Percentiles rank a stretch among this genome's conserved stretches.
These are phyloP conservation scores for Callosobruchus maculatus DNA, from an alignment of 2,888 invertebrate genomes.

Conservation along the genomic window DNA sequence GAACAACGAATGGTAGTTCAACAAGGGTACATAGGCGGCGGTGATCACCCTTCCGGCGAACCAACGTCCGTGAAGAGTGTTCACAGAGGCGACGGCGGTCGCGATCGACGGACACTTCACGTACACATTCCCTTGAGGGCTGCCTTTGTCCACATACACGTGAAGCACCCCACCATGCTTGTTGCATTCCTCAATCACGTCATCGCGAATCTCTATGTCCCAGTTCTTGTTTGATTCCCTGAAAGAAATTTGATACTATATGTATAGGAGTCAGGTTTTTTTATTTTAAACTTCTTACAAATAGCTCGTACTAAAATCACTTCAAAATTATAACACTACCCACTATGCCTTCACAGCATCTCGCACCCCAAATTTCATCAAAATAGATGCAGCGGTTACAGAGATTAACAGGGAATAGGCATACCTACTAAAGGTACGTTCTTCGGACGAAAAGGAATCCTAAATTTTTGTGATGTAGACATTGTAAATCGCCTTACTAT, in stretches of 20 bases:
- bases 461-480: too few species aligned
- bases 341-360: too few species aligned
- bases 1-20: slow-evolving; percentile 96
- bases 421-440: too few species aligned
- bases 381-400: too few species aligned
- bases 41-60: slow-evolving; percentile 97
- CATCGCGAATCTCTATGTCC: slow-evolving; percentile 93
- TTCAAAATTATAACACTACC: too few species aligned
- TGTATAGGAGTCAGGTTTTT: too few species aligned
- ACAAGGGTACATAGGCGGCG: slow-evolving; percentile 95
- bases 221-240: slow-evolving; percentile 70
- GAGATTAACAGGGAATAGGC: too few species aligned
- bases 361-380: too few species aligned
- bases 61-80: slow-evolving; percentile 95
- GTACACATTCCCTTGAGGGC: slow-evolving; percentile 93
- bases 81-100: slow-evolving; percentile 94
- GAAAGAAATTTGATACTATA: slow-evolving; percentile 61
- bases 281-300: too few species aligned
- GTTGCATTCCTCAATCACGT: slow-evolving; percentile 97
- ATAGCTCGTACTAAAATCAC: too few species aligned
- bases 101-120: slow-evolving; percentile 97
- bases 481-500: too few species aligned
- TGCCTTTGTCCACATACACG: slow-evolving; percentile 91
- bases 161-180: slow-evolving; percentile 96
- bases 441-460: too few species aligned